Evolutionary conservation across 2,797 vertebrate species (phyloP).

Genomic region (Chelon labrosus): DNA sequence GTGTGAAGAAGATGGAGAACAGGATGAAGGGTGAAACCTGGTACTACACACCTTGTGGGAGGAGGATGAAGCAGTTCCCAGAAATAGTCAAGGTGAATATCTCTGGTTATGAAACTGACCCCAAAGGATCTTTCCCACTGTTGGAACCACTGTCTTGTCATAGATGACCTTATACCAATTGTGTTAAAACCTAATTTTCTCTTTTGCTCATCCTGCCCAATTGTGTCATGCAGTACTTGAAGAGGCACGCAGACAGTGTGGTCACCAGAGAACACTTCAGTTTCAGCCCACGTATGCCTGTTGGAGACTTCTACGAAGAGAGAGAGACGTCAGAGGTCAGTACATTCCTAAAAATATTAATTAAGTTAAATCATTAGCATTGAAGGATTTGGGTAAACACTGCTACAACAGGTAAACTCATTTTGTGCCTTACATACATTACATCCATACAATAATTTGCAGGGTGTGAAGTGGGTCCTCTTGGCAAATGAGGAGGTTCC

Average conservation of each 20-base stretch:
- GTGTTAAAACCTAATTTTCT: background rate
- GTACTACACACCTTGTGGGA: constrained; percentile 97
- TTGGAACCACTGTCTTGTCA: background rate
- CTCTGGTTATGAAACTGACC: accelerated
- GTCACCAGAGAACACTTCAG: constrained; percentile 97
- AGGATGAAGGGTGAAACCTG: constrained; percentile 97
- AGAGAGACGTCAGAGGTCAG: constrained; percentile 91
- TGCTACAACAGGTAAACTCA: background rate
- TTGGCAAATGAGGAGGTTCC: constrained; percentile 95
- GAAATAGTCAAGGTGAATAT: constrained; percentile 95
- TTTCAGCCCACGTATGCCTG: constrained; percentile 97
- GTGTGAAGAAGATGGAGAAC: constrained; percentile 91
- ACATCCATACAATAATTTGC: constrained; percentile 24
- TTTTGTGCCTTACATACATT: background rate
- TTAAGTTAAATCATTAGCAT: background rate
- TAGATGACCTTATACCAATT: background rate
- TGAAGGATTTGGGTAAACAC: background rate
- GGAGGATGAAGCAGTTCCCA: constrained; percentile 98
- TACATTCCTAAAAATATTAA: constrained; percentile 9
- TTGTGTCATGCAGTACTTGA: constrained; percentile 88
- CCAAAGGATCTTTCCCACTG: background rate
- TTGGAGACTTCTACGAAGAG: constrained; percentile 97
- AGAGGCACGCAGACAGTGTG: constrained; percentile 87
- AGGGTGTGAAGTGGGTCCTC: constrained; percentile 93
- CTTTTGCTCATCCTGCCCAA: background rate